phyloP scores from a whole-genome alignment of 2,797 vertebrate genomes.

The Aythya fuligula region DNA sequence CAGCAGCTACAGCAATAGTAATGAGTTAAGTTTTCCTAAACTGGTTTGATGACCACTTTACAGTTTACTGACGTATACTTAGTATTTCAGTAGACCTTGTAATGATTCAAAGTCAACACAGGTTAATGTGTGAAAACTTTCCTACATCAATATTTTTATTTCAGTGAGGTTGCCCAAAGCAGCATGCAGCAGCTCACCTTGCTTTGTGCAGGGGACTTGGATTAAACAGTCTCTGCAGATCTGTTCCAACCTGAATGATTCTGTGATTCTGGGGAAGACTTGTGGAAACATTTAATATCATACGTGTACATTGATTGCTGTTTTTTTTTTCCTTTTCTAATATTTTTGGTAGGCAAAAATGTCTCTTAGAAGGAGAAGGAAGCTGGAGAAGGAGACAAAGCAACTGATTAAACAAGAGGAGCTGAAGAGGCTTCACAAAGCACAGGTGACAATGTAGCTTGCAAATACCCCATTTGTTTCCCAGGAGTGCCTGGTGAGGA shows the following conservation, averaged over 20 bases:
- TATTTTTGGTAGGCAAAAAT: conserved; percentile 70
- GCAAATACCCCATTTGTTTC: neutral
- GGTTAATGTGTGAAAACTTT: neutral
- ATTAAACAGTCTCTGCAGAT: neutral
- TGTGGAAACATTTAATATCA: neutral
- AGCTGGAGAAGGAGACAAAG: conserved; percentile 83
- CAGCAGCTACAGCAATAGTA: neutral
- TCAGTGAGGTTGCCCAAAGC: neutral
- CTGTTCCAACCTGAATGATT: fast-evolving
- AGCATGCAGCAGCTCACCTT: neutral
- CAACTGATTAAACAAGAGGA: conserved; percentile 88
- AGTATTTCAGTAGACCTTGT: neutral
- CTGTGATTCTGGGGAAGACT: neutral
- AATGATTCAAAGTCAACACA: neutral
- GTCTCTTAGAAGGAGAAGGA: conserved; percentile 77
- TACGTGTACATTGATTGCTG: neutral
- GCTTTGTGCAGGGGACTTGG: fast-evolving
- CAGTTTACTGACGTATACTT: neutral
- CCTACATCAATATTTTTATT: neutral
- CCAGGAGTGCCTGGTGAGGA: neutral
- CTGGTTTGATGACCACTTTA: neutral
- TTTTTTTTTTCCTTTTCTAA: neutral
- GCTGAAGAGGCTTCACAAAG: conserved; percentile 91
- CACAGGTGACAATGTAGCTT: conserved; percentile 83
- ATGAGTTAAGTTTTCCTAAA: neutral